phyloP scores from a whole-genome alignment of 1,140 invertebrate genomes.

The Danaus plexippus region DNA sequence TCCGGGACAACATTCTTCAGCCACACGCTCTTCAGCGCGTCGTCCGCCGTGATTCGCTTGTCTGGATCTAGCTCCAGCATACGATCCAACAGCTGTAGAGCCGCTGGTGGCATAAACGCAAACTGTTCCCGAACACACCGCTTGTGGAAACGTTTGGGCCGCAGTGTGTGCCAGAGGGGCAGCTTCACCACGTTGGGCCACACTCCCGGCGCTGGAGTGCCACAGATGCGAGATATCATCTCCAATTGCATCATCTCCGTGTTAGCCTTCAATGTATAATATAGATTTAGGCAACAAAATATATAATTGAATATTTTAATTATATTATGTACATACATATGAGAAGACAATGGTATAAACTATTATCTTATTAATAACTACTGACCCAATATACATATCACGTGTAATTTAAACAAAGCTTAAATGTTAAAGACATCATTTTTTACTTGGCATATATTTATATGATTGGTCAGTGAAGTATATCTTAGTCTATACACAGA shows the following conservation, averaged over 20 bases:
- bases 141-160: constrained; percentile 92
- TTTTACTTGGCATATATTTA: too few species aligned
- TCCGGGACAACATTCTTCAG: constrained; percentile 92
- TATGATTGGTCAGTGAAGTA: too few species aligned
- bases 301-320: neutral
- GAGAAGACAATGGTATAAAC: neutral
- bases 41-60: constrained; percentile 93
- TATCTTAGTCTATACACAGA: too few species aligned
- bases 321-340: neutral
- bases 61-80: constrained; percentile 98
- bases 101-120: constrained; percentile 88
- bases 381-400: too few species aligned
- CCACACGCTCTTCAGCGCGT: constrained; percentile 96
- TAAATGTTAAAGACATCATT: too few species aligned
- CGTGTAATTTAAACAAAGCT: too few species aligned
- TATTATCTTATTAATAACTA: neutral
- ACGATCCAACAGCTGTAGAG: constrained; percentile 94
- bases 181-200: constrained; percentile 98
- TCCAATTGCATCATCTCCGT: constrained; percentile 95
- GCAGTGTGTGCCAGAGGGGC: constrained; percentile 92
- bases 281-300: neutral
- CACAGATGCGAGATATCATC: constrained; percentile 94
- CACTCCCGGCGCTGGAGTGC: constrained; percentile 95
- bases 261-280: constrained; percentile 78
- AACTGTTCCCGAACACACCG: constrained; percentile 94